Percentiles rank a stretch among this genome's conserved stretches.
Conservation (phyloP, 2,113 vertebrate genomes). For the Myotis brandtii region DNA sequence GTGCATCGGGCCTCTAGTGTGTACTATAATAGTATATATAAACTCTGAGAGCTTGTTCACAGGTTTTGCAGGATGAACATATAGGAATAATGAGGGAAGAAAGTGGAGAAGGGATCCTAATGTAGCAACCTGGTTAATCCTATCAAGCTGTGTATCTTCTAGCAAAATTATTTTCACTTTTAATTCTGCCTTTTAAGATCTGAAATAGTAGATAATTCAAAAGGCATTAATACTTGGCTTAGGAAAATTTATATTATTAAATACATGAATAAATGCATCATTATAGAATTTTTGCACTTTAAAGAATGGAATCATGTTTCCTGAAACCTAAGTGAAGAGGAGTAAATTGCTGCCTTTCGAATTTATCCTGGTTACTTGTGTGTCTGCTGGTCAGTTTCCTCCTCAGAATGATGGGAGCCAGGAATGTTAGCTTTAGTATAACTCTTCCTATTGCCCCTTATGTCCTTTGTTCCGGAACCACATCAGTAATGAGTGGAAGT, state of each 20-base stretch:
- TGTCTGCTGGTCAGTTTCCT: not conserved
- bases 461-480: not conserved
- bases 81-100: not conserved
- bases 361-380: not conserved
- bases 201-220: conserved; percentile 15
- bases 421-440: not conserved
- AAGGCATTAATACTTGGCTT: not conserved
- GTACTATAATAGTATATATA: not conserved
- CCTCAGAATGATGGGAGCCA: not conserved
- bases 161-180: conserved; percentile 39
- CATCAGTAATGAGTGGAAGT: not conserved
- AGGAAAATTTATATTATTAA: conserved; percentile 41
- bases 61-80: not conserved
- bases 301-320: not conserved
- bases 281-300: not conserved
- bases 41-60: not conserved
- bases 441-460: not conserved
- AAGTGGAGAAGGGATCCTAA: not conserved
- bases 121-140: not conserved
- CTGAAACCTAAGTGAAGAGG: not conserved
- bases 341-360: not conserved
- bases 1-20: no score
- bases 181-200: not conserved
- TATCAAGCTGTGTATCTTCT: not conserved
- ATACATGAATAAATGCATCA: not conserved